These are phyloP conservation scores for Iselma pallidipennis DNA, from an alignment of 2,888 invertebrate species.

Conservation along the genomic window DNA sequence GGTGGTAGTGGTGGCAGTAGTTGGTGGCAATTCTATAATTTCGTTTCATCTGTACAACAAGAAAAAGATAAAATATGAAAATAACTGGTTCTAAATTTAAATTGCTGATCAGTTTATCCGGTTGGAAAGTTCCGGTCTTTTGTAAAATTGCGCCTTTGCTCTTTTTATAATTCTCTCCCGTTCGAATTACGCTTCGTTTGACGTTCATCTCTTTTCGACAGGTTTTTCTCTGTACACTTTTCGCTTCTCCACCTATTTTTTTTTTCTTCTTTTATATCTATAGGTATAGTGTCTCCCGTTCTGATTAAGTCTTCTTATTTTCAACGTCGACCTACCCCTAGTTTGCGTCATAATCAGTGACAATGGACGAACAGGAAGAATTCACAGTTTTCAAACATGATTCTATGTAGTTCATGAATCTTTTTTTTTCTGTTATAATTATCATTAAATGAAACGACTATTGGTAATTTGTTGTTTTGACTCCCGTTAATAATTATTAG, in stretches of 20 bases:
- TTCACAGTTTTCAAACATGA: too few species aligned
- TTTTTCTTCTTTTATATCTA: background rate
- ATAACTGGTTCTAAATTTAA: constrained; percentile 54
- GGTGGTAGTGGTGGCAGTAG: background rate
- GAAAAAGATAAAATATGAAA: constrained; percentile 38
- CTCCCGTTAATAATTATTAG: too few species aligned
- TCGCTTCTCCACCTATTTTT: background rate
- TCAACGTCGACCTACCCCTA: constrained; percentile 5
- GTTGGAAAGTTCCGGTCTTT: constrained; percentile 53
- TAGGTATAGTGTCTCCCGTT: background rate
- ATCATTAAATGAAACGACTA: background rate
- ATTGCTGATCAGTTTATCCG: constrained; percentile 57
- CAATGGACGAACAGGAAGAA: too few species aligned
- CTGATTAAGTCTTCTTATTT: constrained; percentile 27
- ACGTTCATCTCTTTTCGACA: constrained; percentile 30
- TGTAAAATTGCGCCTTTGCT: constrained; percentile 43
- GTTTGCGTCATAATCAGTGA: background rate
- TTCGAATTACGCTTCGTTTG: constrained; percentile 46
- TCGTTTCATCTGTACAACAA: background rate
- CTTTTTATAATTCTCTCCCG: constrained; percentile 43
- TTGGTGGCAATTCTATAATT: constrained; percentile 14
- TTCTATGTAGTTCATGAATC: too few species aligned
- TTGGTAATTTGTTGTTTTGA: background rate
- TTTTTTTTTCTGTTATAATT: constrained; percentile 18
- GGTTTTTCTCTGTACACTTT: background rate